phyloP scores from a whole-genome alignment of 2,888 invertebrate species.

The Hipparchia sbordonii region DNA sequence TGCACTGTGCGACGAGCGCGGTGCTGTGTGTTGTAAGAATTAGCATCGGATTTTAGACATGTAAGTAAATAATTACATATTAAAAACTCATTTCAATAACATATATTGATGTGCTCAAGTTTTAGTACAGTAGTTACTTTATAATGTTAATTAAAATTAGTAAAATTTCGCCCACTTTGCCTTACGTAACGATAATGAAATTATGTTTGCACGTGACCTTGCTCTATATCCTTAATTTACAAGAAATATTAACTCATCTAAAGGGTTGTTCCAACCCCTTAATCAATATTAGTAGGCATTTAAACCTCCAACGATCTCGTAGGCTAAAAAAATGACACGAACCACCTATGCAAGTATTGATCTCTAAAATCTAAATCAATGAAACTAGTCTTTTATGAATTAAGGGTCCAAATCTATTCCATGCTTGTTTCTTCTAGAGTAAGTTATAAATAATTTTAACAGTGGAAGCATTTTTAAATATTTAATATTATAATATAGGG shows the following conservation, averaged over 20 bases:
- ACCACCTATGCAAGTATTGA: constrained; percentile 37
- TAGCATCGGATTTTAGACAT: constrained; percentile 75
- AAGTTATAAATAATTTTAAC: background rate
- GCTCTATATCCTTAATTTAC: constrained; percentile 50
- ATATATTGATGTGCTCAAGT: background rate
- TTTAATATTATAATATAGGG: background rate
- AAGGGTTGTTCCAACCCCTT: constrained; percentile 3
- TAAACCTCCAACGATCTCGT: constrained; percentile 23
- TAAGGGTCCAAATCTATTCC: background rate
- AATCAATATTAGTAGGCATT: background rate
- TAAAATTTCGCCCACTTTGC: constrained; percentile 45
- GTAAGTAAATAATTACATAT: constrained; percentile 57
- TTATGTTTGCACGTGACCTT: constrained; percentile 80
- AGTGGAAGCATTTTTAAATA: background rate
- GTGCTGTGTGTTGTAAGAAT: constrained; percentile 69
- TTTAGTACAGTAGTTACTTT: background rate
- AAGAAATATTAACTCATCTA: background rate
- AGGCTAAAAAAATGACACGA: constrained; percentile 27
- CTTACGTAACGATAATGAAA: constrained; percentile 78
- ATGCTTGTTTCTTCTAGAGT: background rate
- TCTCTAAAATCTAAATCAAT: constrained; percentile 27
- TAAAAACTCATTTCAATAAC: constrained; percentile 18
- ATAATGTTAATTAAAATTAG: constrained; percentile 14
- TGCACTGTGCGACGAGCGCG: constrained; percentile 76
- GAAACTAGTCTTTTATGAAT: constrained; percentile 19